These are phyloP conservation scores for Pipra filicauda DNA, from an alignment of 2,113 vertebrate species.

Conservation along the genomic window DNA sequence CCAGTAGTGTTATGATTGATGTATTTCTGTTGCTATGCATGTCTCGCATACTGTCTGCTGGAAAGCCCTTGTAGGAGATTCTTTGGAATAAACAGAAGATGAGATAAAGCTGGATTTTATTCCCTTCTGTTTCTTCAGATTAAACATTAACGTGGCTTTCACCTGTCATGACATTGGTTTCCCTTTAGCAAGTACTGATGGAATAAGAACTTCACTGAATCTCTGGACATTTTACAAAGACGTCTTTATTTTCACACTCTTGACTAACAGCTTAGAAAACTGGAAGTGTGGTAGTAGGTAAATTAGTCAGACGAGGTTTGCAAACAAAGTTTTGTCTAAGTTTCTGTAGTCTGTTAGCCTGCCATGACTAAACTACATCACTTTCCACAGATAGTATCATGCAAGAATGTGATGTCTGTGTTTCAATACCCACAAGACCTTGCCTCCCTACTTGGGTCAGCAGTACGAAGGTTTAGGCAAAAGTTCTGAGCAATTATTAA, in stretches of 20 bases:
- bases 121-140: neutral
- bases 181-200: neutral
- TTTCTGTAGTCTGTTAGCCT: neutral
- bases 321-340: neutral
- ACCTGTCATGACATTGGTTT: neutral
- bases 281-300: neutral
- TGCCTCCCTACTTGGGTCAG: neutral
- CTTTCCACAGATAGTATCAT: neutral
- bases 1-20: neutral
- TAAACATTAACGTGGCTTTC: neutral
- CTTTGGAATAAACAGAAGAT: neutral
- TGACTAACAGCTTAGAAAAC: neutral
- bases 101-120: neutral
- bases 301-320: neutral
- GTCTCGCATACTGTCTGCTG: neutral
- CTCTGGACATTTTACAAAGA: neutral
- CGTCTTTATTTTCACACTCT: neutral
- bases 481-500: neutral
- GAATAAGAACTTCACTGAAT: neutral
- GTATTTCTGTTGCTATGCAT: constrained; percentile 26
- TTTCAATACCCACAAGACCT: neutral
- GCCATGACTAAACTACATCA: neutral
- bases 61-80: neutral
- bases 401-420: neutral
- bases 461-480: neutral